Conservation (phyloP, 2,797 vertebrate genomes). For the Sebastes umbrosus region DNA sequence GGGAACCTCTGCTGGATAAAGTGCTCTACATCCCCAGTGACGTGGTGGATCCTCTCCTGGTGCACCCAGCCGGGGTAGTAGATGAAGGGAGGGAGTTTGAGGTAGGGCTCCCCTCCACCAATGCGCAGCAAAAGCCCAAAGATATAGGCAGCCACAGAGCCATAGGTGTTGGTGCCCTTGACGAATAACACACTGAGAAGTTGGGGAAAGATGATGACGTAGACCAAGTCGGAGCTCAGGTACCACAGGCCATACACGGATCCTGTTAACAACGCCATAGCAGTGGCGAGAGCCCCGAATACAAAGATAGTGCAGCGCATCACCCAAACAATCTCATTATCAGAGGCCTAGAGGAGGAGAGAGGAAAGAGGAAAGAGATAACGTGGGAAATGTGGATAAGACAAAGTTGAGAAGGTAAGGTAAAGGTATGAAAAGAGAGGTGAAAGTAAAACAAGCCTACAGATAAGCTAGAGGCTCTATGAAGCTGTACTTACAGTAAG, state of each 20-base stretch:
- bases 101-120: slow-evolving; percentile 94
- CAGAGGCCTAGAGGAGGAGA: slow-evolving; percentile 86
- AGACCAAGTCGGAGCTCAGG: slow-evolving; percentile 96
- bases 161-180: slow-evolving; percentile 96
- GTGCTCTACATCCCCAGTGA: slow-evolving; percentile 75
- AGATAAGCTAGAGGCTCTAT: neutral
- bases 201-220: slow-evolving; percentile 98
- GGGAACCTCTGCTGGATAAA: slow-evolving; percentile 93
- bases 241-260: slow-evolving; percentile 97
- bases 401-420: neutral
- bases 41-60: slow-evolving; percentile 79
- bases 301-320: slow-evolving; percentile 94
- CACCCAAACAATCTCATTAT: slow-evolving; percentile 95
- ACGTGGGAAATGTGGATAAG: too few relatives aligned
- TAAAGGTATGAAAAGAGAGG: neutral
- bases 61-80: slow-evolving; percentile 92
- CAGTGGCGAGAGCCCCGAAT: slow-evolving; percentile 94
- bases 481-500: neutral
- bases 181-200: slow-evolving; percentile 94
- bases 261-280: slow-evolving; percentile 93
- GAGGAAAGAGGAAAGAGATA: slow-evolving; percentile 11
- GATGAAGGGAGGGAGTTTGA: slow-evolving; percentile 92
- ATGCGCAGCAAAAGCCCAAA: slow-evolving; percentile 92
- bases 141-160: slow-evolving; percentile 91
- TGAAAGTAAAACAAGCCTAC: too few relatives aligned